phyloP scores from a whole-genome alignment of 2,113 vertebrate genomes.

The Rhynchopsitta pachyrhyncha region DNA sequence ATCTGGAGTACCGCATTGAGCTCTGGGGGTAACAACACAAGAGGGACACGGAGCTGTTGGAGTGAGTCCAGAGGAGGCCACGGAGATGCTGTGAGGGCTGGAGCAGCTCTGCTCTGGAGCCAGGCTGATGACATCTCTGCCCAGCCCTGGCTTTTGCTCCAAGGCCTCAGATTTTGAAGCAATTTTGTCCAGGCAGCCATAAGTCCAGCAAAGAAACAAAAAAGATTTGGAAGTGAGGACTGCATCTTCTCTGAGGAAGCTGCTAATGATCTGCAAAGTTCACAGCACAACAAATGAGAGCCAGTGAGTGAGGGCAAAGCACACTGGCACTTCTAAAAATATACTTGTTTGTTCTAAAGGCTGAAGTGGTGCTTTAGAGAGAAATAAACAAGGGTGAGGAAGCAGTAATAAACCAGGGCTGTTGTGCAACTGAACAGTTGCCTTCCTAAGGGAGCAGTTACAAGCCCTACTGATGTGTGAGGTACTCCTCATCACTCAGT shows the following conservation, averaged over 20 bases:
- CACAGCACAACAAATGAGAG: neutral
- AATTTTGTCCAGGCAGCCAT: neutral
- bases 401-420: slow-evolving; percentile 15
- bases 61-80: neutral
- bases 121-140: neutral
- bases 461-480: neutral
- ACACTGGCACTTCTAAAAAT: neutral
- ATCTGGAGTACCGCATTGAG: neutral
- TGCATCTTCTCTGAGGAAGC: neutral
- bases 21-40: neutral
- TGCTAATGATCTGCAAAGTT: neutral
- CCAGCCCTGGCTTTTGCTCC: neutral
- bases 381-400: slow-evolving; percentile 20
- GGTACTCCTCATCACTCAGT: neutral
- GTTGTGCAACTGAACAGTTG: neutral
- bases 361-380: slow-evolving; percentile 29
- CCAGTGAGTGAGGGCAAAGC: neutral
- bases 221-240: neutral
- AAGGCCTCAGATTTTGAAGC: neutral
- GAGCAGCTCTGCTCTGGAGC: neutral
- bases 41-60: neutral
- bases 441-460: slow-evolving; percentile 20
- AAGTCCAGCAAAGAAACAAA: neutral
- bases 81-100: neutral
- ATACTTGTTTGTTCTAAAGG: slow-evolving; percentile 28